These are phyloP conservation scores for Euwallacea similis DNA, from an alignment of 1,140 invertebrate species.

Conservation along the genomic window DNA sequence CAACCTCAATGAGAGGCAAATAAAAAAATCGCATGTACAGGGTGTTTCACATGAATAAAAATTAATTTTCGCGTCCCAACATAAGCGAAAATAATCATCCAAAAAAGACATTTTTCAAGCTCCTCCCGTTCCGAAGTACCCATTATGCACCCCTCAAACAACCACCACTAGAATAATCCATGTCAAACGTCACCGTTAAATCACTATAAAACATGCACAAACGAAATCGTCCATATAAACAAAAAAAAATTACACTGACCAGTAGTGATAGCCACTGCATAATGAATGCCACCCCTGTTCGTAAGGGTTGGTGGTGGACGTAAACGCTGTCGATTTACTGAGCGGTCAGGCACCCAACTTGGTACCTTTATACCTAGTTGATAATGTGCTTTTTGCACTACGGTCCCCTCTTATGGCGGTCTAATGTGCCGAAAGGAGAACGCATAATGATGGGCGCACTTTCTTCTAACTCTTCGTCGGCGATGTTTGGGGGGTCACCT, in stretches of 20 bases:
- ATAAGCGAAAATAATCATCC: neutral
- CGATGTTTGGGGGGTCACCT: constrained; percentile 27
- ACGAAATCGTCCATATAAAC: neutral
- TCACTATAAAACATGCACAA: constrained; percentile 5
- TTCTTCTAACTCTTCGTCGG: constrained; percentile 31
- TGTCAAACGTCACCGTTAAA: constrained; percentile 33
- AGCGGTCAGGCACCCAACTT: constrained; percentile 34
- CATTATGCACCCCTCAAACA: constrained; percentile 7
- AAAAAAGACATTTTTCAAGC: neutral
- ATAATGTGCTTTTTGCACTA: constrained; percentile 43
- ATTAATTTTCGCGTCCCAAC: neutral
- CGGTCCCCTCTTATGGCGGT: constrained; percentile 35
- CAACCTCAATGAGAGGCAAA: too few species aligned
- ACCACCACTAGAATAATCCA: constrained; percentile 16
- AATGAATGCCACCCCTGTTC: constrained; percentile 36
- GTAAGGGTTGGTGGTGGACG: constrained; percentile 37
- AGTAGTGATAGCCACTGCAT: constrained; percentile 50
- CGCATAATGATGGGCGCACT: constrained; percentile 31
- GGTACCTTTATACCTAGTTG: constrained; percentile 45
- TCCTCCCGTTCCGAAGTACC: neutral
- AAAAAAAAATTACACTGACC: constrained; percentile 47
- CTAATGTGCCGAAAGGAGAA: constrained; percentile 25
- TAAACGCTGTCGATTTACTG: constrained; percentile 48
- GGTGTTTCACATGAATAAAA: too few species aligned
- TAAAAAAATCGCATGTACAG: too few species aligned